Evolutionary conservation across 2,113 vertebrate genomes (phyloP), one percentile per base, ranked within the genome.

Genomic region (Prinia subflava): DNA sequence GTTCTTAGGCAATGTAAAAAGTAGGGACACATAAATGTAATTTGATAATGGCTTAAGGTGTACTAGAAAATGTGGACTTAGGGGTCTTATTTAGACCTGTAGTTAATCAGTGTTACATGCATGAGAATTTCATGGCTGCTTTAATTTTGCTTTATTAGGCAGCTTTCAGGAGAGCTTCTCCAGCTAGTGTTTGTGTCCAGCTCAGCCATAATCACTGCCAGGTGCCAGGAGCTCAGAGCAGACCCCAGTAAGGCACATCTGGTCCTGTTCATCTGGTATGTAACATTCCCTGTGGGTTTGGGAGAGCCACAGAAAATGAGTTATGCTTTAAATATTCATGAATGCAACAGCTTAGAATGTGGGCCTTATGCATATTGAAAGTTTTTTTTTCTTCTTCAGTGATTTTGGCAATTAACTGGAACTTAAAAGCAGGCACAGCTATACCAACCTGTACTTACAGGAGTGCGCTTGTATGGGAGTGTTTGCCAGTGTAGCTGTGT

Each of bases 1-100:
- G 89, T 97, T 90, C 83, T 94, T 97, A 80, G 94, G 89, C 94
- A 57, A 63, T 89, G 88, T 97, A 95, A 93, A 92, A 88, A 88
- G 90, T 95, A 95, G 91, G 84, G 63, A 22, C 86, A 28, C 0
- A 13, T 93, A 44, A 87, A 89, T 90, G 86, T 82, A 64, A 69
- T 96, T 92, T 94, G 82, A 79, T 96, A 95, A 92, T 92, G 87
- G 87, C 37, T 63, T 95, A 81, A 94, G 92, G 94, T 83, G 50
- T 90, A 42, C 90, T 97, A 96, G 90, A 82, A 94, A 90, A 56
- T 71, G 78, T 95, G 83, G 90, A 79, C 25, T 93, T 93, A 56
- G 6, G 73, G 93, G 91, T 94, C 94, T 95, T 92, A 63, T 28
- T 82, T 86, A 94, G 93, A 96, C 92, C 95, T 95, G 84, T 95